Evolutionary conservation across 2,113 vertebrate genomes (phyloP), one percentile per base, ranked within the genome.

Genomic region (Lophura nycthemera): DNA sequence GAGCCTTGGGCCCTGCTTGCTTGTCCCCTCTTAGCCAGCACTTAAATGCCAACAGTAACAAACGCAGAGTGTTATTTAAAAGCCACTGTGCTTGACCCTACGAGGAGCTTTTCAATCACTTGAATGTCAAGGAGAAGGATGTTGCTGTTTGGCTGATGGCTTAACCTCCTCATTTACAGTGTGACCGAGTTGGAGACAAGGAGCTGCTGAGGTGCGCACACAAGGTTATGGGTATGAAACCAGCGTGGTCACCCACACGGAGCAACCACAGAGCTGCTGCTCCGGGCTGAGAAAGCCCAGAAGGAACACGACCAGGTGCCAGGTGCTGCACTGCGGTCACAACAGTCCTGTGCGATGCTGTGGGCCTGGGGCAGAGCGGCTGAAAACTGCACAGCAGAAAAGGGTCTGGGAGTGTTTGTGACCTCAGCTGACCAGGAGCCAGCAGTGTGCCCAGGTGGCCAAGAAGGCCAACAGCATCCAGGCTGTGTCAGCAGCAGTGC

Each of bases 51-150:
- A 92, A 9, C 73, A 54, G 47, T 32, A 83, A 83, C 80, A 85
- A 79, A 84, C 86, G 50, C 3, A 52, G 78, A 90, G 70, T 80
- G 73, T 92, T 90, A 84, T 90, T 96, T 91, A 96, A 86, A 91
- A 95, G 89, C 45, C 30, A 7, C 85, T 9, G 40, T 38, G 85
- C 89, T 81, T 79, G 88, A 93, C 92, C 95, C 94, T 76, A 52
- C 79, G 70, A 95, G 89, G 91, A 94, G 82, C 85, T 92, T 86
- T 86, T 30, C 79, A 65, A 22, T 43, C 0, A 0, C 87, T 54
- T 47, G 87, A 88, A 91, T 79, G 89, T 92, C 95, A 92, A 89
- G 80, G 83, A 92, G 85, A 60, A 82, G 52, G 94, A 73, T 82
- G 76, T 7, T 64, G 40, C 82, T 67, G 72, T 67, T 89, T 43